These are phyloP conservation scores for Actias luna DNA, from an alignment of 2,888 invertebrate genomes.

Conservation along the genomic window DNA sequence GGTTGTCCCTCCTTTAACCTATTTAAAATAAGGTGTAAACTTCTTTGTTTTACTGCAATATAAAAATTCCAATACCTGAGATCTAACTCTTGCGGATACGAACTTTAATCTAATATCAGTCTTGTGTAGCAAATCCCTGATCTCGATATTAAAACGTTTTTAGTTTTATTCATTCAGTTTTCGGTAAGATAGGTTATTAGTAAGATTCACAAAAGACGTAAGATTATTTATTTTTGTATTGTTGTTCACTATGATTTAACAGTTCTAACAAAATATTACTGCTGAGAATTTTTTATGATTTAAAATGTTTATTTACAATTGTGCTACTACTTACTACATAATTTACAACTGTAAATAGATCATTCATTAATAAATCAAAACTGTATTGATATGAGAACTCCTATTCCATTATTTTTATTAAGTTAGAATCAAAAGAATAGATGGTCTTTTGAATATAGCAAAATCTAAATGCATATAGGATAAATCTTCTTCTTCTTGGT, in stretches of 20 bases:
- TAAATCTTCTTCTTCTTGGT: too few species aligned
- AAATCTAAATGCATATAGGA: background rate
- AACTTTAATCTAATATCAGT: slow-evolving; percentile 33
- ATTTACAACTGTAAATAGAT: too few species aligned
- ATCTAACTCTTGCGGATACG: slow-evolving; percentile 28
- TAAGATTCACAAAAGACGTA: background rate
- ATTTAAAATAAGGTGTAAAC: slow-evolving; percentile 10
- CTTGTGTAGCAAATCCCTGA: slow-evolving; percentile 27
- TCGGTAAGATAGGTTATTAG: background rate
- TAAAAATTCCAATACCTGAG: slow-evolving; percentile 26
- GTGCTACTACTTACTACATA: too few species aligned
- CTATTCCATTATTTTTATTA: background rate
- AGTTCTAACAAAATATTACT: background rate
- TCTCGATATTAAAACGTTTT: slow-evolving; percentile 13
- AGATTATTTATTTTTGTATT: background rate
- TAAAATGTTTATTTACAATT: too few species aligned
- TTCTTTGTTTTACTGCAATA: background rate
- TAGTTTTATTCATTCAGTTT: background rate
- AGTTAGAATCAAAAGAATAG: background rate
- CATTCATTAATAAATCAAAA: background rate
- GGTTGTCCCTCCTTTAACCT: background rate
- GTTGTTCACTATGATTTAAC: background rate
- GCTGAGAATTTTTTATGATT: too few species aligned
- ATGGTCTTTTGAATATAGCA: background rate
- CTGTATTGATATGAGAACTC: background rate